These are phyloP conservation scores for Heliconius charithonia DNA, from an alignment of 2,888 invertebrate species.

Conservation along the genomic window DNA sequence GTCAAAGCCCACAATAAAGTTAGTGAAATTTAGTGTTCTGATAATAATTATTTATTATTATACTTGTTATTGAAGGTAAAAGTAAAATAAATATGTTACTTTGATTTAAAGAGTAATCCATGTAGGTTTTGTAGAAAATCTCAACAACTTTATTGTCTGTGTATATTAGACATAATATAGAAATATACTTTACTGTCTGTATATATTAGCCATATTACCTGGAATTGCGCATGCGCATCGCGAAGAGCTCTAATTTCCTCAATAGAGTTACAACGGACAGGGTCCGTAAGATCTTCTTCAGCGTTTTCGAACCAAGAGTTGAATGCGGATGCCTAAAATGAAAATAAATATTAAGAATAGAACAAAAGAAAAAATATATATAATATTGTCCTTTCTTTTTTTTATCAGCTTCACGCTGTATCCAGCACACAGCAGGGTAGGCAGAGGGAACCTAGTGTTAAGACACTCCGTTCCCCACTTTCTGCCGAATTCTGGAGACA, in stretches of 20 bases:
- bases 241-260: slow-evolving; percentile 98
- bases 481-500: too few species aligned
- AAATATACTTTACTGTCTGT: too few species aligned
- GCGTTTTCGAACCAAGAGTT: slow-evolving; percentile 99
- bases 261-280: slow-evolving; percentile 99
- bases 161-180: not conserved
- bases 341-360: not conserved
- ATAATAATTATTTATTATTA: not conserved
- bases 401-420: too few species aligned
- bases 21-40: not conserved
- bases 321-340: slow-evolving; percentile 94
- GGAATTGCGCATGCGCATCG: slow-evolving; percentile 99
- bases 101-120: not conserved
- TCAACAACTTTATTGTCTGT: too few species aligned
- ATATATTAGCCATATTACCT: too few species aligned
- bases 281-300: slow-evolving; percentile 99
- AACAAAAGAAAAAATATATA: not conserved
- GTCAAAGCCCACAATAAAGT: not conserved
- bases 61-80: too few species aligned
- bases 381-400: too few species aligned
- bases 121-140: too few species aligned
- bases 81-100: not conserved
- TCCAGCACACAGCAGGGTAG: too few species aligned
- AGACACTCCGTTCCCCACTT: too few species aligned
- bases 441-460: too few species aligned